Conservation (phyloP, 2,888 invertebrate genomes). For the Drosophila robusta region DNA sequence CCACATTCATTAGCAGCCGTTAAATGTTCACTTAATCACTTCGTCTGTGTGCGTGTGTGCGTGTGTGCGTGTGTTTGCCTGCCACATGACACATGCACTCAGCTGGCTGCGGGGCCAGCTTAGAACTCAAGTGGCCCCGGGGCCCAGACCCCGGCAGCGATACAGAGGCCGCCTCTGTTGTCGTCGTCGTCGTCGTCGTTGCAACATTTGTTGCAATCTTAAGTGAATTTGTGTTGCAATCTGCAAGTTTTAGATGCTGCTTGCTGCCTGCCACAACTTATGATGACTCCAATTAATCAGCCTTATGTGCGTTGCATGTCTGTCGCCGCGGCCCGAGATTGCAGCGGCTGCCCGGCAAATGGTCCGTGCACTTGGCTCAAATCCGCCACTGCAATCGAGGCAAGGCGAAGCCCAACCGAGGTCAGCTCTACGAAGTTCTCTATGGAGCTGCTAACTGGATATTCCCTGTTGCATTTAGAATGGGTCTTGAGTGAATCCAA, state of each 20-base stretch:
- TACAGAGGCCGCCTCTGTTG: conserved; percentile 62
- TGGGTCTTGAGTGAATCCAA: no score
- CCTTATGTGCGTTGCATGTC: conserved; percentile 52
- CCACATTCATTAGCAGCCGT: conserved; percentile 79
- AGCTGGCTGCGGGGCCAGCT: conserved; percentile 42
- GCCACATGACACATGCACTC: conserved; percentile 52
- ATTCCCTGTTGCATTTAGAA: no score
- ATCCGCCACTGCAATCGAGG: conserved; percentile 18
- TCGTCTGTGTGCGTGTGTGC: conserved; percentile 18
- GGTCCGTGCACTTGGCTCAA: conserved; percentile 27
- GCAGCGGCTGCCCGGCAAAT: conserved; percentile 26
- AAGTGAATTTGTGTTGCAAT: conserved; percentile 76
- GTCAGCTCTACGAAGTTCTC: conserved; percentile 4
- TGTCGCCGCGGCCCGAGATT: conserved; percentile 56
- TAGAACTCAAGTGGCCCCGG: conserved; percentile 49
- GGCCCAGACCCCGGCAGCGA: conserved; percentile 36
- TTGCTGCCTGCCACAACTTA: conserved; percentile 56
- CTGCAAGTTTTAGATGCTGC: conserved; percentile 45
- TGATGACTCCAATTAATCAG: conserved; percentile 79
- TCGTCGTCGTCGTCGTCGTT: conserved; percentile 9
- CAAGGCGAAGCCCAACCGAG: conserved; percentile 5
- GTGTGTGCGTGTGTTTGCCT: conserved; percentile 8
- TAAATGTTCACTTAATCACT: conserved; percentile 79
- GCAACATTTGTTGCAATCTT: conserved; percentile 69
- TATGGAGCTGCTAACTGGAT: no score